Base-by-base conservation (phyloP, 2,888 invertebrate species). In the Polydrusus cervinus region DNA sequence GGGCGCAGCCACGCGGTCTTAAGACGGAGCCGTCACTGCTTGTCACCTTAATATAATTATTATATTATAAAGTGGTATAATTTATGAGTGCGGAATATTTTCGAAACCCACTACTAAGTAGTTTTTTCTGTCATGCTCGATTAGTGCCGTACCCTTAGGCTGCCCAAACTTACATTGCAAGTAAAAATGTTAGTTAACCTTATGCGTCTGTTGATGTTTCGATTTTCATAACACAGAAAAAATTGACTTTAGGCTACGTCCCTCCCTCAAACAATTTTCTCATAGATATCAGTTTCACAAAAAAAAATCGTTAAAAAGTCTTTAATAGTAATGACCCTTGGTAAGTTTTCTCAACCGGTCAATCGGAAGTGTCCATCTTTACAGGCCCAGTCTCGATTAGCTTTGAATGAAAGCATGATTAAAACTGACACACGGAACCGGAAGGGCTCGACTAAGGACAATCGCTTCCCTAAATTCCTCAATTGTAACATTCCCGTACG, bases 341-440 rank as follows among this genome's bases (percentile, higher is more conserved):
- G 16, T 57, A 38, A 57, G 30, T 34, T 16, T 38, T 14, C 16
- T 38, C n/a, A 57, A 57, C 57, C 72, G 66, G 72, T 73, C 67
- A 73, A 57, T 73, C 73, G 66, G 67, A 73, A 67, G 67, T 49
- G 67, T 25, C 67, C 66, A 67, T 61, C 67, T 55, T 51, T 30
- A 14, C 18, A 67, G 18, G 51, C 8, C 57, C 38, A 13, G 3
- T 65, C 64, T 34, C 65, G 65, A 65, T 65, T 51, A 65, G 25
- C 45, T 18, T 30, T 76, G 76, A 76, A 76, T 76, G 53, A 76
- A 53, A 65, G 38, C 66, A 30, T 75, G 71, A 75, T 75, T 75
- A 71, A 75, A 75, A 66, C 43, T 68, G 68, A 75, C 75, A 75
- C 64, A 45, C 67, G 75, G 75, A 75, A 75, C 71, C 57, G 75